Base-by-base conservation (phyloP, 2,113 vertebrate species). In the Xenopus borealis region DNA sequence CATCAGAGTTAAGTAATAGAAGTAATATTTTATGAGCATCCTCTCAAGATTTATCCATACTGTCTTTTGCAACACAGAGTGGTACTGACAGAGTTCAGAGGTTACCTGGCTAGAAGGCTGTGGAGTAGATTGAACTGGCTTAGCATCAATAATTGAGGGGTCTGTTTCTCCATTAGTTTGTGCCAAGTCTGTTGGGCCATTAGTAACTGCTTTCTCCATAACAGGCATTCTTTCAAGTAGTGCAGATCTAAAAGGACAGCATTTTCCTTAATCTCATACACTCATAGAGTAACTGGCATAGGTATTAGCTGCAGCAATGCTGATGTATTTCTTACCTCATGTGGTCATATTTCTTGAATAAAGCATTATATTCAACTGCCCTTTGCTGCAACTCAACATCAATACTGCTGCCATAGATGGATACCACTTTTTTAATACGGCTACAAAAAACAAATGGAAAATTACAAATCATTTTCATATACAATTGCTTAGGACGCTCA, bases 331-430 rank as follows among this genome's bases (percentile, higher is more conserved):
- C 87, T 91, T 79, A 99, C 97, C 97, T 97, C 97, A 99, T 99
- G 83, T 99, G 97, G 88, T 99, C 97, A 0, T 98, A 99, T 88
- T 99, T 99, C 89, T 98, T 98, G 89, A 99, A 99, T 87, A 99
- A 95, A 79, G 97, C 96, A 33, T 98, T 99, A 82, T 99, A 99
- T 85, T 99, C 97, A 87, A 99, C 96, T 74, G 97, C 97, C 88
- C 97, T 94, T 88, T 99, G 97, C 85, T 99, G 97, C 74, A 99
- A 92, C 81, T 99, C 97, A 83, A 99, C 96, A 13, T 99, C 97
- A 65, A 99, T 99, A 90, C 96, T 99, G 84, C 97, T 99, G 79
- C 97, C 96, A 0, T 99, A 99, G 81, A 99, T 93, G 3, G 96
- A 98, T 81, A 99, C 96, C 50, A 99, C 95, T 85, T 98, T 98